These are phyloP conservation scores for Parapsyche elsis DNA, from an alignment of 1,140 invertebrate species.

Conservation along the genomic window DNA sequence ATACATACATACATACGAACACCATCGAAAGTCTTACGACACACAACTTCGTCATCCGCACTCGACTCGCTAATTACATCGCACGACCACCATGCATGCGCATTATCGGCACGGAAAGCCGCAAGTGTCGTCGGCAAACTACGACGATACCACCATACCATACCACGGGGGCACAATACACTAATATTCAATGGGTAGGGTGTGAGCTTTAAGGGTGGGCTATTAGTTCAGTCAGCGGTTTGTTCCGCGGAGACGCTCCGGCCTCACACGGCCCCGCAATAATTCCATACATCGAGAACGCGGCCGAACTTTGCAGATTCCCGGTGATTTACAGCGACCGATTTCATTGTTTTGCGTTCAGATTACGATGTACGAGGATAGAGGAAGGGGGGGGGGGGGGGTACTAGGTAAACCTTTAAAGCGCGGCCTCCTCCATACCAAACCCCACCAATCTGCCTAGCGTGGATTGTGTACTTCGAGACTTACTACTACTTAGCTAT, in stretches of 20 bases:
- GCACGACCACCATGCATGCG: too few species aligned
- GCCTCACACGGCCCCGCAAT: conserved; percentile 44
- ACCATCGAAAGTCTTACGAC: too few species aligned
- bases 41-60: too few species aligned
- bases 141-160: too few species aligned
- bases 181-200: too few species aligned
- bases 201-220: neutral
- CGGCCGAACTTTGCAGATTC: conserved; percentile 56
- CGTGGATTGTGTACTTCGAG: conserved; percentile 49
- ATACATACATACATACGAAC: too few species aligned
- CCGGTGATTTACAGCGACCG: conserved; percentile 55
- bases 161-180: too few species aligned
- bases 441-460: conserved; percentile 50
- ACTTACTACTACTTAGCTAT: conserved; percentile 51
- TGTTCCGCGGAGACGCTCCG: conserved; percentile 27
- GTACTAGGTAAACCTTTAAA: conserved; percentile 34
- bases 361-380: conserved; percentile 55
- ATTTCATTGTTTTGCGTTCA: conserved; percentile 57
- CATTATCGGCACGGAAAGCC: too few species aligned
- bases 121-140: too few species aligned
- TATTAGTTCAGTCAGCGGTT: conserved; percentile 40
- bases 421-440: conserved; percentile 49
- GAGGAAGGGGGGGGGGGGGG: conserved; percentile 28
- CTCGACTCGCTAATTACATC: neutral
- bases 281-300: conserved; percentile 50